Percentiles rank a stretch among this genome's conserved stretches.
These are phyloP conservation scores for Rotaria socialis DNA, from an alignment of 2,888 invertebrate genomes.

Conservation along the genomic window DNA sequence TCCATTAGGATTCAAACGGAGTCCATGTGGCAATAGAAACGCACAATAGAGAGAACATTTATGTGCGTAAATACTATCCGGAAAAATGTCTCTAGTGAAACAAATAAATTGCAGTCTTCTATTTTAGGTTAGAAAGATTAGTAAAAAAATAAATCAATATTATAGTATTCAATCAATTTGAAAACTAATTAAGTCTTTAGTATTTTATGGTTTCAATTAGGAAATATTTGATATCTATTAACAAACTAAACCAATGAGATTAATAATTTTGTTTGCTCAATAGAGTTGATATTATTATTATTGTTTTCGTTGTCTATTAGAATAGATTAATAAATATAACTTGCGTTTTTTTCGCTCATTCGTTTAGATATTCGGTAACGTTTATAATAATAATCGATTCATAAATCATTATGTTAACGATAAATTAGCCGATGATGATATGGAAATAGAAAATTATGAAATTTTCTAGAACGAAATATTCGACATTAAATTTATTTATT, in stretches of 20 bases:
- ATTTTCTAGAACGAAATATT: background rate
- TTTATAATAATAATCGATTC: background rate
- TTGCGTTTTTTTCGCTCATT: background rate
- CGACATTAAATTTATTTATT: no score
- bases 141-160: background rate
- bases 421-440: background rate
- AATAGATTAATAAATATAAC: background rate
- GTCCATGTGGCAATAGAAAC: background rate
- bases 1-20: background rate
- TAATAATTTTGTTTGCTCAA: background rate
- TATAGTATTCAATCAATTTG: background rate
- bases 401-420: background rate
- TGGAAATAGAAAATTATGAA: background rate
- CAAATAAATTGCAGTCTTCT: background rate
- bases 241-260: background rate
- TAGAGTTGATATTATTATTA: background rate
- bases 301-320: background rate
- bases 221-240: background rate
- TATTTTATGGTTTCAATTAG: background rate
- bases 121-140: background rate
- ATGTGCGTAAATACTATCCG: background rate
- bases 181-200: background rate
- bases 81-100: background rate
- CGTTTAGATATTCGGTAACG: background rate
- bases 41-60: background rate